phyloP scores from a whole-genome alignment of 1,140 invertebrate species.

The Chironomus tepperi region DNA sequence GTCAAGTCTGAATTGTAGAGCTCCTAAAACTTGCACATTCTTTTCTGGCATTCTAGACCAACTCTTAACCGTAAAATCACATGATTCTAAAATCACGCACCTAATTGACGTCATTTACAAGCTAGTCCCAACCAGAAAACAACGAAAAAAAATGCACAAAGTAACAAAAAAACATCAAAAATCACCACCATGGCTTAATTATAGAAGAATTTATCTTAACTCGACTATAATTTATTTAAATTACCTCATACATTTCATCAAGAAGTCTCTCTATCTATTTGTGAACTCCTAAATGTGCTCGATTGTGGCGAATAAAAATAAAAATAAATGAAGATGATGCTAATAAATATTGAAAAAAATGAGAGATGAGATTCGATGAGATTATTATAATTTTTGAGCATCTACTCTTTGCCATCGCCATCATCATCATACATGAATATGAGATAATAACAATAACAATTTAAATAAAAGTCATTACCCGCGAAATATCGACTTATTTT shows the following conservation, averaged over 20 bases:
- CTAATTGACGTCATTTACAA: no score
- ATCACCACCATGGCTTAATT: not conserved
- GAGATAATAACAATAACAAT: constrained; percentile 9
- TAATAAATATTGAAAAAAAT: not conserved
- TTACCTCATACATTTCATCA: constrained; percentile 13
- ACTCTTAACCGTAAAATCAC: no score
- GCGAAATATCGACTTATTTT: constrained; percentile 18
- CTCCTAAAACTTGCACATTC: no score
- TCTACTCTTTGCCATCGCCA: no score
- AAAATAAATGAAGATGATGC: not conserved
- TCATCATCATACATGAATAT: not conserved
- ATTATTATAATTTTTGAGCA: not conserved
- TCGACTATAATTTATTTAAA: not conserved
- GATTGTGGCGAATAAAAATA: not conserved
- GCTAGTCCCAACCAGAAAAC: not conserved
- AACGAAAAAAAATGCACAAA: not conserved
- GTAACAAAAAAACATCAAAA: not conserved
- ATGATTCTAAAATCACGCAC: no score
- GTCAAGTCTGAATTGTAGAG: no score
- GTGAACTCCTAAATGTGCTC: no score
- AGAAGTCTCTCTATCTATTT: not conserved
- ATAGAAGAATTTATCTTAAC: not conserved
- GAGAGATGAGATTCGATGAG: not conserved
- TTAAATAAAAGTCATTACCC: constrained; percentile 19
- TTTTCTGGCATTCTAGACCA: no score